Percentiles rank a stretch among this genome's conserved stretches.
These are phyloP conservation scores for Cosmia pyralina DNA, from an alignment of 2,888 invertebrate genomes.

Conservation along the genomic window DNA sequence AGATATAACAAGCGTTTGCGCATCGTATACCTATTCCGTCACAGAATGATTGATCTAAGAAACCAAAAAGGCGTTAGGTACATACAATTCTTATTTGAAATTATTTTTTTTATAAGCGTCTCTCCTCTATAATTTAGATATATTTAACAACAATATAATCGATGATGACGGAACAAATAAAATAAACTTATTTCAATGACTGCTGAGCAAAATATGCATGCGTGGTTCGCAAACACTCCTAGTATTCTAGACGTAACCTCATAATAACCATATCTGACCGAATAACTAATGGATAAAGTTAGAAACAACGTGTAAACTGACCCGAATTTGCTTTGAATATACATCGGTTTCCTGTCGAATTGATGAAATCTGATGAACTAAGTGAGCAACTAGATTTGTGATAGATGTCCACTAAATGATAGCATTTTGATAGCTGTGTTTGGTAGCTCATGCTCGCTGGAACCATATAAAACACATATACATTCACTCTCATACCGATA, in stretches of 20 bases:
- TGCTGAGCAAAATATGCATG: not conserved
- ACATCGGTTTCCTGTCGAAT: not conserved
- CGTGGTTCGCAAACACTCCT: no score
- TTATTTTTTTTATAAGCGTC: no score
- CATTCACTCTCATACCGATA: not conserved
- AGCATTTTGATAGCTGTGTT: not conserved
- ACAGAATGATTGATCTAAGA: not conserved
- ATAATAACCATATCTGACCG: not conserved
- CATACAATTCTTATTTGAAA: not conserved
- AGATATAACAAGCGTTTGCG: not conserved
- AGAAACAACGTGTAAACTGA: not conserved
- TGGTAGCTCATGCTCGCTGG: not conserved
- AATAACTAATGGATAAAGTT: not conserved
- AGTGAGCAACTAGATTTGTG: not conserved
- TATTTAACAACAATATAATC: not conserved
- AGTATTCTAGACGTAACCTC: not conserved
- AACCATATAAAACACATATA: not conserved
- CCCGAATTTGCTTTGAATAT: not conserved
- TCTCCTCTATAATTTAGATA: not conserved
- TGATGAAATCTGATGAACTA: slow-evolving; percentile 1
- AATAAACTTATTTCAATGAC: not conserved
- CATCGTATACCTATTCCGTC: not conserved
- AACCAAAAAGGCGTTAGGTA: not conserved
- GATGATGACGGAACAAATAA: not conserved
- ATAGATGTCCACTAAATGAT: not conserved